Conservation (phyloP, 2,797 vertebrate genomes). For the Saxicola maurus region DNA sequence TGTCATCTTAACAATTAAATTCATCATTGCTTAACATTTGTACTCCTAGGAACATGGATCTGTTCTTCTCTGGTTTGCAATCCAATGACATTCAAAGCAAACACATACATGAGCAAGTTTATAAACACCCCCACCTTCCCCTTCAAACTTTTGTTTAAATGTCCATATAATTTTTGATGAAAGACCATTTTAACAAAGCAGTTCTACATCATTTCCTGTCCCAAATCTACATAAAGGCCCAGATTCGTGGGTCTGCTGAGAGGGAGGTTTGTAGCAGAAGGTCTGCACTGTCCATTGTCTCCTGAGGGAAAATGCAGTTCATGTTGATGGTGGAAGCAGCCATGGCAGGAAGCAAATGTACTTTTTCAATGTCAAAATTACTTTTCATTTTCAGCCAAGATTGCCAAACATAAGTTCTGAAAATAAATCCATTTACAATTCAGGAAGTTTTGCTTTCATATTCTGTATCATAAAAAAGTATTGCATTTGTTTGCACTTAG, state of each 20-base stretch:
- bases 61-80: not conserved
- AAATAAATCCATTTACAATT: slow-evolving; percentile 24
- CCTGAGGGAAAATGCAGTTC: not conserved
- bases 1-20: not conserved
- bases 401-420: slow-evolving; percentile 6
- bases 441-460: not conserved
- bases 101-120: not conserved
- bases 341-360: not conserved
- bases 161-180: not conserved
- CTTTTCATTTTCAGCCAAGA: slow-evolving; percentile 37
- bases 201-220: not conserved
- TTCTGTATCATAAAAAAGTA: not conserved
- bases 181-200: not conserved
- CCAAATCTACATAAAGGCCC: not conserved
- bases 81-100: not conserved
- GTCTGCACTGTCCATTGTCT: not conserved
- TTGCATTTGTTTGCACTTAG: not conserved
- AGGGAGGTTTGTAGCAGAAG: not conserved
- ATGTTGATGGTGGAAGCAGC: not conserved
- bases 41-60: not conserved
- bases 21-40: not conserved
- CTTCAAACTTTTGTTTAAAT: not conserved
- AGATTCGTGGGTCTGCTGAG: not conserved
- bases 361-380: slow-evolving; percentile 39
- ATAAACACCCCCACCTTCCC: not conserved